Base-by-base conservation (phyloP, 2,888 invertebrate species). In the Drosophila fulvimacula region DNA sequence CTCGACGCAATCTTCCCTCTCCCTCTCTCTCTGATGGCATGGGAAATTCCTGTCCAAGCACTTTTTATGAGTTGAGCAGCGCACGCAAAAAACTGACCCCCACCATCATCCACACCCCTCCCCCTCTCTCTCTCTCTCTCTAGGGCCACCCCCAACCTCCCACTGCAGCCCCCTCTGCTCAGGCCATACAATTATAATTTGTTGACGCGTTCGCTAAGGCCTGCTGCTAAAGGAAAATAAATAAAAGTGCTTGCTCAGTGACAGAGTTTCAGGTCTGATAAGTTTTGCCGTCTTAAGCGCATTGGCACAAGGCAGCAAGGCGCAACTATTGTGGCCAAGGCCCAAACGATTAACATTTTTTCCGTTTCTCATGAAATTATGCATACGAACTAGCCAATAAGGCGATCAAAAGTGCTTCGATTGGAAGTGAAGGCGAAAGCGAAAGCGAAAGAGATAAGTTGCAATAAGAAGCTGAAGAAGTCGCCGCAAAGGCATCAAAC, bases 121-220 rank as follows among this genome's bases (percentile, higher is more conserved):
- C 27, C 7, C 27, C 27, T n/a, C n/a, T n/a, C n/a, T n/a, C n/a
- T n/a, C n/a, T n/a, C n/a, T n/a, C n/a, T n/a, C n/a, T n/a, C n/a
- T n/a, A 51, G 21, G 24, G 24, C 5, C 51, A 39, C 21, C 32
- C 4, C n/a, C 53, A 27, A 7, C n/a, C 24, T 1, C 21, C 17
- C 36, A 30, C 19, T 2, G 24, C 10, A 1, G 6, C 38, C 38
- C 19, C 38, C 10, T 30, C n/a, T 11, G 17, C 11, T 30, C 62
- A 21, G 10, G 3, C 57, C 36, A 65, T 52, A 68, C 82, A 79
- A 82, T 82, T 79, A 79, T 79, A 76, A 76, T 79, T 82, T 67
- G 79, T 82, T 79, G 79, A 78, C 70, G 75, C 78, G 69, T 39
- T 32, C 56, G 42, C 53, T 52, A 53, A 48, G 58, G 59, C 42